Evolutionary conservation across 2,888 invertebrate species (phyloP).

Genomic region (Opisthograptis luteolata): DNA sequence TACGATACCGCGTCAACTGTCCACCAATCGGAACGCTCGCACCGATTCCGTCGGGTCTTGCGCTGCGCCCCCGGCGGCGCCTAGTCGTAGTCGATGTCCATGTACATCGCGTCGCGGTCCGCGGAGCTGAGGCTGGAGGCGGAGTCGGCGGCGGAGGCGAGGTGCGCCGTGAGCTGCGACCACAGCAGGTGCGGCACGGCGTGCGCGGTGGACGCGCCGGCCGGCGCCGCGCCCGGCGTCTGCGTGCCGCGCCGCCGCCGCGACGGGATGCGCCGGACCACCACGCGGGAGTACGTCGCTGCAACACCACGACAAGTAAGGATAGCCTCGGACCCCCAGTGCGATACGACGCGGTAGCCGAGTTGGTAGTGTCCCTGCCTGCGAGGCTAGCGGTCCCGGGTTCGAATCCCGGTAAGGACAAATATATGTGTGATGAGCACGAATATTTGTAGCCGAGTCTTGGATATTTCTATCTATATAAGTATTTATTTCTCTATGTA

Average conservation of each 20-base stretch:
- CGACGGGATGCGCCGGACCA: conserved; percentile 40
- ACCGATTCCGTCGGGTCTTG: too few species aligned
- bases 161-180: conserved; percentile 44
- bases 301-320: conserved; percentile 16
- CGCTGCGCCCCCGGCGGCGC: not conserved
- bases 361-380: too few species aligned
- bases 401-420: too few species aligned
- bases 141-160: conserved; percentile 33
- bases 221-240: conserved; percentile 29
- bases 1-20: too few species aligned
- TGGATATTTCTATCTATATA: too few species aligned
- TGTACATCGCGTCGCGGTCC: conserved; percentile 60
- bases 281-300: conserved; percentile 49
- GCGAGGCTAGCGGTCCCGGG: too few species aligned
- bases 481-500: too few species aligned
- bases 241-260: conserved; percentile 35
- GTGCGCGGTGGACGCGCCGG: conserved; percentile 33
- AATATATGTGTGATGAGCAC: too few species aligned
- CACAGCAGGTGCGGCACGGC: conserved; percentile 40
- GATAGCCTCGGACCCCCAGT: too few species aligned
- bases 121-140: conserved; percentile 43
- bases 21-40: too few species aligned
- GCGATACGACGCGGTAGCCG: too few species aligned
- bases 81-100: conserved; percentile 80
- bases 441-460: too few species aligned